A percentile compares a stretch with the other conserved stretches of the same genome.
Evolutionary conservation across 2,888 invertebrate genomes (phyloP).

Genomic region (Hipparchia sbordonii): DNA sequence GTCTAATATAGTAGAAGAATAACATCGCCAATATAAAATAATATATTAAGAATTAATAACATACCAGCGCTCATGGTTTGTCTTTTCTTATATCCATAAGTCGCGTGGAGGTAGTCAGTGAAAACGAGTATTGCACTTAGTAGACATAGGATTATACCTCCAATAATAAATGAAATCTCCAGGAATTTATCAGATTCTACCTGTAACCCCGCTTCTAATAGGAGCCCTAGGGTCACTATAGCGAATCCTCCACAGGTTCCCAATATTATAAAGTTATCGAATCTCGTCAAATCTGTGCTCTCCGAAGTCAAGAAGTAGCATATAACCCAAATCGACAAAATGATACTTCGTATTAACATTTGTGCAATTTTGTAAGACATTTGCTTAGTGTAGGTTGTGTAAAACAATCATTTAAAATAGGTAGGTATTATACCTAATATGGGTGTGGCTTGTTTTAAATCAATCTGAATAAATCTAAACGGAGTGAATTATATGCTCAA

Average conservation of each 20-base stretch:
- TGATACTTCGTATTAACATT: conserved; percentile 55
- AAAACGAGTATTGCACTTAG: conserved; percentile 48
- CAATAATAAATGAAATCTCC: conserved; percentile 47
- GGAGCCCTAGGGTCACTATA: conserved; percentile 54
- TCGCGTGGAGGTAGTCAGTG: conserved; percentile 44
- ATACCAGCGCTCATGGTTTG: conserved; percentile 53
- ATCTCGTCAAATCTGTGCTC: conserved; percentile 42
- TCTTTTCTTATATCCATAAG: conserved; percentile 22
- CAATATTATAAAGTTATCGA: conserved; percentile 51
- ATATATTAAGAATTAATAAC: conserved; percentile 46
- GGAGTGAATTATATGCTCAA: too few relatives aligned
- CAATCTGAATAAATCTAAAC: too few relatives aligned
- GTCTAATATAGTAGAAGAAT: conserved; percentile 11
- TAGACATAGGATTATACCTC: conserved; percentile 48
- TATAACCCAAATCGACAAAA: conserved; percentile 50
- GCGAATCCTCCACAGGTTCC: conserved; percentile 58
- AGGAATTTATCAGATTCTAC: conserved; percentile 46
- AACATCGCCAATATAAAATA: conserved; percentile 52
- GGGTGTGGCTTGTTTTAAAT: too few relatives aligned
- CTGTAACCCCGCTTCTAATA: conserved; percentile 56
- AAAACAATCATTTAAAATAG: too few relatives aligned
- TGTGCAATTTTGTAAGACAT: conserved; percentile 54
- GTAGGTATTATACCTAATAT: too few relatives aligned
- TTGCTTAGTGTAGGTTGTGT: neutral
- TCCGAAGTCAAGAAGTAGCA: conserved; percentile 57